Evolutionary conservation across 2,888 invertebrate genomes (phyloP).

Genomic region (Syrista parreyssii): DNA sequence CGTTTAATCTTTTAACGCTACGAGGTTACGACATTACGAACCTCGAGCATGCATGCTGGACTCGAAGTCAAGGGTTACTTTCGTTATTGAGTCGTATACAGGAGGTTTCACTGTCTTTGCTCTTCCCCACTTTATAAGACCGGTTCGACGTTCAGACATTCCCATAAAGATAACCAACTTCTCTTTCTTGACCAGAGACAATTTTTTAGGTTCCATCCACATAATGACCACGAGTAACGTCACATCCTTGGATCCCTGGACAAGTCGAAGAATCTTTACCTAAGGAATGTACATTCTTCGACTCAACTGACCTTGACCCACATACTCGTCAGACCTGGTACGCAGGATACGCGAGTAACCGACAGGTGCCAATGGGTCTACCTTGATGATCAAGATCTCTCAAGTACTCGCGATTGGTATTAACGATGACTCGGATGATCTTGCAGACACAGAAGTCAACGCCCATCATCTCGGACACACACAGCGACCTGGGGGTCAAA

Average conservation of each 20-base stretch:
- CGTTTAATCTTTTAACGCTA: slow-evolving; percentile 5
- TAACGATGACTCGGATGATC: neutral
- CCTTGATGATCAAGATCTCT: neutral
- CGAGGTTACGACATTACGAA: neutral
- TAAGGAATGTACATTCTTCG: neutral
- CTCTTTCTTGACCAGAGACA: neutral
- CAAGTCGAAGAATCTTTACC: neutral
- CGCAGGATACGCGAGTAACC: neutral
- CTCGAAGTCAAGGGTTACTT: slow-evolving; percentile 3
- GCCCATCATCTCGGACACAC: slow-evolving; percentile 37
- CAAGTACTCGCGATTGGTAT: neutral
- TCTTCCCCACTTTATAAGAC: neutral
- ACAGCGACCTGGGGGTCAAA: slow-evolving; percentile 54
- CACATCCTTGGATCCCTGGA: neutral
- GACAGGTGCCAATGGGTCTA: neutral
- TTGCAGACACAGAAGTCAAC: slow-evolving; percentile 34
- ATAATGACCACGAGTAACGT: neutral
- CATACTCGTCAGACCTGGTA: neutral
- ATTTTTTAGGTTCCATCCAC: neutral
- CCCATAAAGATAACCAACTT: neutral
- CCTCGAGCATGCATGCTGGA: no score
- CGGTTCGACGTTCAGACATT: neutral
- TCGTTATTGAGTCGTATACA: neutral
- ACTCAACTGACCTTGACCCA: neutral
- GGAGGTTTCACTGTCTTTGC: neutral